Evolutionary conservation across 64 coral and sea anemone species (phyloP), one percentile per base, ranked within the genome.

Genomic region (Pocillopora damicornis): DNA sequence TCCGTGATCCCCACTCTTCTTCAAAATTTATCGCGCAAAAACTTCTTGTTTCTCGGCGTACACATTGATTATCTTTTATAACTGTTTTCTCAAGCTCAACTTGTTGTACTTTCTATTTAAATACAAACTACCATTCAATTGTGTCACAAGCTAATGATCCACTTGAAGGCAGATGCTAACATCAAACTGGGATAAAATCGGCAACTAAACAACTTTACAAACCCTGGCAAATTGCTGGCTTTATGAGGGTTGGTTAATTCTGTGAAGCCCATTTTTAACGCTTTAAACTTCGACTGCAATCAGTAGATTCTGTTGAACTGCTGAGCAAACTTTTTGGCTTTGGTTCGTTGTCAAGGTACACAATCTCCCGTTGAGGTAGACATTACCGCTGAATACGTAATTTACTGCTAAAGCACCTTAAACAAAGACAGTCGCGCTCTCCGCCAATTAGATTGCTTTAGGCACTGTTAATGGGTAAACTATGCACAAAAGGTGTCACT

Each of bases 191-290:
- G 60, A 57, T 78, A 34, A 71, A 81, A 89, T 81, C 35, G 59
- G 58, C 34, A 58, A 17, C 16, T 42, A 10, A 25, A 8, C 11
- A 67, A 61, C 60, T 11, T 13, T 65, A 76, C 90, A 79, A 37
- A 96, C 94, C 94, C 94, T 2, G 94, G 94, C 76, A 96, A 73
- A 59, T 96, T 96, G 35, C 94, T 96, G 18, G 94, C 94, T 60
- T 78, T 85, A 26, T 97, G 91, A 10, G 94, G 94, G 59, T 89
- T 68, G 20, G 91, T 97, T 75, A 97, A 37, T 73, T 97, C 91
- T 0, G 94, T 97, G 58, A 97, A 97, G 59, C 94, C 94, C 94
- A 97, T 97, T 59, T 85, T 82, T 14, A 67, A 37, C 22, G 71
- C 35, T 59, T 58, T 64, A 77, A 58, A 79, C 88, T 20, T 51